Base-by-base conservation (phyloP, 2,888 invertebrate genomes). In the Rhabditophanes sp. region DNA sequence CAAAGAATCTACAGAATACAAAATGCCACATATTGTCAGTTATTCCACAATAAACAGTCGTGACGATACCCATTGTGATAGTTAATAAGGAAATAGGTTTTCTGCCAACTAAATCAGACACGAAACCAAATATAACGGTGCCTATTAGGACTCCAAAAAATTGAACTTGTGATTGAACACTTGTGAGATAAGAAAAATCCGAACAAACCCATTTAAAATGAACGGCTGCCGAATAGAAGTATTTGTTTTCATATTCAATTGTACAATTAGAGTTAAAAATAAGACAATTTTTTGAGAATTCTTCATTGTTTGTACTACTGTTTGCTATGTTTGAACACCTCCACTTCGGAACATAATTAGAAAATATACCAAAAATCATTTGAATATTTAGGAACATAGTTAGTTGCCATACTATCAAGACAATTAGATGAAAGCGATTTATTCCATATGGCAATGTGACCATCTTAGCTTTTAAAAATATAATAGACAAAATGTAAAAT, bases 401-500 rank as follows among this genome's bases (percentile, higher is more conserved):
- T 22, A n/a, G n/a, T 31, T 61, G 58, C 61, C 61, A 61, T 31
- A 57, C 53, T 36, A 62, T 29, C 20, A 59, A 46, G 8, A 53
- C 55, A 37, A 56, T 46, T 11, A 50, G 30, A 34, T 61, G 60
- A 43, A 62, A 62, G 20, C 61, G 55, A n/a, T n/a, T n/a, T n/a
- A n/a, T n/a, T n/a, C n/a, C n/a, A n/a, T n/a, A n/a, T n/a, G n/a
- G n/a, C n/a, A n/a, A n/a, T n/a, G n/a, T n/a, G n/a, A n/a, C n/a
- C n/a, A n/a, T n/a, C n/a, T n/a, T n/a, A n/a, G n/a, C n/a, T n/a
- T n/a, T n/a, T n/a, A n/a, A n/a, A n/a, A n/a, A n/a, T n/a, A n/a
- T n/a, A n/a, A n/a, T n/a, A n/a, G n/a, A n/a, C n/a, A n/a, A n/a
- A n/a, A n/a, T n/a, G n/a, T n/a, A n/a, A n/a, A n/a, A n/a, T n/a